phyloP scores from a whole-genome alignment of 2,797 vertebrate genomes.

The Rhabdophis nuchalis region DNA sequence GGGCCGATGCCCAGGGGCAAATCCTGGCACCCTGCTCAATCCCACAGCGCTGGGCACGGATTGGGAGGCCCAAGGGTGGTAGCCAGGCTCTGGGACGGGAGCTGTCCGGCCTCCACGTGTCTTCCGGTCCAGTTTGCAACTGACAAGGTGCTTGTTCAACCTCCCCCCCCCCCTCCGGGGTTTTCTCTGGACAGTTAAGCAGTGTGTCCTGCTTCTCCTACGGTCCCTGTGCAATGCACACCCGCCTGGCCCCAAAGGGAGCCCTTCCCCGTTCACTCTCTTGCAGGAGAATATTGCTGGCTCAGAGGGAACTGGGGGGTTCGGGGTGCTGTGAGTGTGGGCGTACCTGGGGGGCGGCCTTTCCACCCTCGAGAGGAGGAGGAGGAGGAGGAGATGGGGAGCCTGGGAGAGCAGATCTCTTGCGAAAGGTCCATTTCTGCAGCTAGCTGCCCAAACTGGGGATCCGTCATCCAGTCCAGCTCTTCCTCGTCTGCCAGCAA shows the following conservation, averaged over 20 bases:
- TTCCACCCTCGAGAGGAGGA: constrained; percentile 58
- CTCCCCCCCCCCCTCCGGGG: background rate
- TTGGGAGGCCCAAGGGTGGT: background rate
- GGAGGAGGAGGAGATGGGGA: constrained; percentile 67
- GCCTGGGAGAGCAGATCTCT: constrained; percentile 77
- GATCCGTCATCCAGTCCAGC: constrained; percentile 73
- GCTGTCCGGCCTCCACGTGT: background rate
- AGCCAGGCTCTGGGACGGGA: background rate
- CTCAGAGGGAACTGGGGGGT: no score
- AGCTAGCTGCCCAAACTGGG: constrained; percentile 47
- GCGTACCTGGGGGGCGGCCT: constrained; percentile 61
- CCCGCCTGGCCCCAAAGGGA: background rate
- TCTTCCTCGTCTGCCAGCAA: constrained; percentile 89
- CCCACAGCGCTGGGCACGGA: background rate
- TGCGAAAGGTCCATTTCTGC: constrained; percentile 64
- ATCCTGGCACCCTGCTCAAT: background rate
- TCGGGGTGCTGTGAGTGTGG: background rate
- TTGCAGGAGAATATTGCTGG: background rate
- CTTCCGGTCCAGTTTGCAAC: background rate
- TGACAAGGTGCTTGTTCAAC: background rate
- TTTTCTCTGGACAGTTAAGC: background rate
- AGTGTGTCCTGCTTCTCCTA: no score
- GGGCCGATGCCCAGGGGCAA: no score
- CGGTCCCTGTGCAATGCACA: no score
- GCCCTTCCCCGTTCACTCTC: background rate